phyloP scores from a whole-genome alignment of 2,797 vertebrate genomes.

The Siniperca scherzeri region DNA sequence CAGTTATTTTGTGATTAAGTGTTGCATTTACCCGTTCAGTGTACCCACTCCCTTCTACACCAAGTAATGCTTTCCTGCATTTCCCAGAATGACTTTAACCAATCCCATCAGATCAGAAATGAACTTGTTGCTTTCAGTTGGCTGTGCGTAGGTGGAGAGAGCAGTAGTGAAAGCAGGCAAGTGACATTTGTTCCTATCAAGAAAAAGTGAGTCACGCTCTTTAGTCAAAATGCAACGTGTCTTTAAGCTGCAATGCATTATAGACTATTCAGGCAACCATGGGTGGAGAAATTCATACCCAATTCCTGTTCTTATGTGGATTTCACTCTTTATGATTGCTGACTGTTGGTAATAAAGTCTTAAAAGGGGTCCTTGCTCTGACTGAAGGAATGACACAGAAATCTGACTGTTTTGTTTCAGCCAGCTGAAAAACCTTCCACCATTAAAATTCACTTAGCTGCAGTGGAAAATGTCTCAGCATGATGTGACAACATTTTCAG shows the following conservation, averaged over 20 bases:
- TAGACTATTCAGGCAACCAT: conserved; percentile 8
- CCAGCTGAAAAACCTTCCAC: not conserved
- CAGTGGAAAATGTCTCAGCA: conserved; percentile 7
- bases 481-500: not conserved
- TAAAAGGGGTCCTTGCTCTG: not conserved
- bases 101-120: conserved; percentile 49
- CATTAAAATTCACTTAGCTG: conserved; percentile 17
- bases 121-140: conserved; percentile 57
- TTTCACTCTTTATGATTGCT: conserved; percentile 21
- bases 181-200: conserved; percentile 55
- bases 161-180: conserved; percentile 30
- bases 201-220: conserved; percentile 65
- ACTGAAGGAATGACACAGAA: conserved; percentile 4
- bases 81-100: conserved; percentile 56
- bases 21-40: conserved; percentile 48
- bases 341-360: conserved; percentile 1
- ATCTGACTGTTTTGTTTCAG: conserved; percentile 10
- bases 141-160: conserved; percentile 50
- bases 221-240: conserved; percentile 45
- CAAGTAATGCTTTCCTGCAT: conserved; percentile 52
- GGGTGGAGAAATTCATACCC: conserved; percentile 26
- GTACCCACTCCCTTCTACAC: conserved; percentile 37
- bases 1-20: conserved; percentile 70
- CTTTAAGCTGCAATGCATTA: conserved; percentile 30
- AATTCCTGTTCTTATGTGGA: conserved; percentile 17